Base-by-base conservation (phyloP, 2,797 vertebrate genomes). In the Eutrigla gurnardus region DNA sequence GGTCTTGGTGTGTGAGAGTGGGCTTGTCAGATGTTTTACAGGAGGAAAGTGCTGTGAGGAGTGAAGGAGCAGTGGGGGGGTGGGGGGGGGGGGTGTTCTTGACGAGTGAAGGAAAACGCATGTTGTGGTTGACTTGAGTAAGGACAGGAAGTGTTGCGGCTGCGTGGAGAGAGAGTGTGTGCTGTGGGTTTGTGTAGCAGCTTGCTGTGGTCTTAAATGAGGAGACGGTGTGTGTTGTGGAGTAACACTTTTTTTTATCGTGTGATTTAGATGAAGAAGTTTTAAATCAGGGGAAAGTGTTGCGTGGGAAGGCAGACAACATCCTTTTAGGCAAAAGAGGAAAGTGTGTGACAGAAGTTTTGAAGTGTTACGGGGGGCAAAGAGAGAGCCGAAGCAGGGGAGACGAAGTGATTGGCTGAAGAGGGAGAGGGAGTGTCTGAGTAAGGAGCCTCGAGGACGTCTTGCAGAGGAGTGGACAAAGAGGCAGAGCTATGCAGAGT, bases 381-480 rank as follows among this genome's bases (percentile, higher is more conserved):
- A 73, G 58, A 70, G 59, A 57, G 70, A 61, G 63, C 66, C 54
- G 32, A 25, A 25, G 37, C 42, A 73, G 73, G 57, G 73, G 70
- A 76, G 81, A 11, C 57, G 1, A 35, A 11, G 75, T 13, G 82
- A 90, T 90, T 92, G 89, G 91, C 82, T 40, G 81, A 86, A 83
- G 78, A 85, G 69, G 25, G 12, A 77, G 82, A 77, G 84, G 84
- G 87, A 69, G 87, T 80, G 81, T 85, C 73, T 60, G 14, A 18
- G 74, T 46, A 71, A 87, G 83, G 78, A 87, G 84, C 73, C 86
- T 85, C 42, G 4, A 67, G 86, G 77, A 78, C 68, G 12, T 84
- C 86, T 88, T 81, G 66, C 5, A 61, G 81, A 85, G 78, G 78
- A 88, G 83, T 58, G 55, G 77, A 89, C 81, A 77, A 59, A 78